Conservation (phyloP, 2,113 vertebrate species). For the Procavia capensis region DNA sequence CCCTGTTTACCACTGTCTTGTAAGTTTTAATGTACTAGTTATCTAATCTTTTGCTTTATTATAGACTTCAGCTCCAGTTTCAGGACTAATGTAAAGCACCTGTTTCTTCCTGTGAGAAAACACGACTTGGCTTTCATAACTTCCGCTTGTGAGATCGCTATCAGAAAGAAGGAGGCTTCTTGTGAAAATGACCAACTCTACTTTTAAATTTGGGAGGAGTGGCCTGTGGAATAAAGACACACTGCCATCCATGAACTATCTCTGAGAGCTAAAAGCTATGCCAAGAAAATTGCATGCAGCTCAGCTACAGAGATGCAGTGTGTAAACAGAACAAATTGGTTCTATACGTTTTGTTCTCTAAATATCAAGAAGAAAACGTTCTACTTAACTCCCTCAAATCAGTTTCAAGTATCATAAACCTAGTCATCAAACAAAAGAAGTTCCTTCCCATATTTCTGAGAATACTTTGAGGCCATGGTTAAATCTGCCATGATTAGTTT, state of each 20-base stretch:
- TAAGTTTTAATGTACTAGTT: not conserved
- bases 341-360: not conserved
- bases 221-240: constrained; percentile 34
- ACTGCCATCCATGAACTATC: not conserved
- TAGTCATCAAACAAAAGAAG: not conserved
- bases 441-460: not conserved
- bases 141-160: not conserved
- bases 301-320: not conserved
- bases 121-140: not conserved
- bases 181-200: not conserved
- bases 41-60: not conserved
- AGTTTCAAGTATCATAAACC: not conserved
- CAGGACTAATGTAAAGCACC: constrained; percentile 18
- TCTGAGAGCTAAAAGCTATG: not conserved
- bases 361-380: not conserved
- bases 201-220: not conserved
- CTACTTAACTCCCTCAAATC: not conserved
- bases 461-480: not conserved
- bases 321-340: constrained; percentile 5
- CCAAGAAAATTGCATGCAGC: not conserved
- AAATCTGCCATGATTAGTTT: not conserved
- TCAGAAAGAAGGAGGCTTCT: not conserved
- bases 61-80: not conserved
- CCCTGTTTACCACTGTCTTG: not conserved
- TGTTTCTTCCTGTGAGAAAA: constrained; percentile 30